Evolutionary conservation across 2,888 invertebrate species (phyloP), one percentile per base, ranked within the genome.

Genomic region (Elaeidobius kamerunicus): DNA sequence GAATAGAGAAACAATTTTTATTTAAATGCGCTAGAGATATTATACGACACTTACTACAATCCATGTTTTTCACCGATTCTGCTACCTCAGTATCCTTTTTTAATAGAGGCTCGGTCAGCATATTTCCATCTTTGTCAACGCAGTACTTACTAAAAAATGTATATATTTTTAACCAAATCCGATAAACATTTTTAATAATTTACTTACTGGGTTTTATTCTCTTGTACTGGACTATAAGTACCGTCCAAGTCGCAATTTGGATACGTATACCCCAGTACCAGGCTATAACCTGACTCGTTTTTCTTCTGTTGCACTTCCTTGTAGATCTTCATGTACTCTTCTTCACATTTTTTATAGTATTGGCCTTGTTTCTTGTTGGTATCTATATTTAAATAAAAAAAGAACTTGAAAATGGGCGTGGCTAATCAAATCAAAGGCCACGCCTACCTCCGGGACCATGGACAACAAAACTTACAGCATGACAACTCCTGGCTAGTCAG

Each of bases 1-100:
- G 23, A 9, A 18, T 40, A 44, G 17, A 43, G 18, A 28, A 38
- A 32, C n/a, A 28, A 28, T 28, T 5, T 27, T 6, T 27, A 32
- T n/a, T 14, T 6, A 6, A 11, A 7, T 7, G 35, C 12, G 1
- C 3, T 23, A 23, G 12, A 9, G 3, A 2, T 17, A 17, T 38
- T 38, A 6, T 2, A 27, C 14, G 14, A 27, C 58, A 77, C 82
- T 79, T 72, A 84, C 84, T 81, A 63, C 84, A 84, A 67, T 83
- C 72, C 79, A 83, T 83, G 1, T 65, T 57, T 1, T 69, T 57
- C 7, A 75, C 77, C 28, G 70, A 44, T n/a, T 27, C 36, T 17
- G 56, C 74, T n/a, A 28, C 3, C 2, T 23, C 27, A 0, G 61
- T 55, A 2, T 76, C 73, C 16, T 69, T 65, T 7, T 73, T 73